Percentiles rank a stretch among this genome's conserved stretches.
phyloP scores from a whole-genome alignment of 2,113 vertebrate genomes.

The Laticauda laticaudata region DNA sequence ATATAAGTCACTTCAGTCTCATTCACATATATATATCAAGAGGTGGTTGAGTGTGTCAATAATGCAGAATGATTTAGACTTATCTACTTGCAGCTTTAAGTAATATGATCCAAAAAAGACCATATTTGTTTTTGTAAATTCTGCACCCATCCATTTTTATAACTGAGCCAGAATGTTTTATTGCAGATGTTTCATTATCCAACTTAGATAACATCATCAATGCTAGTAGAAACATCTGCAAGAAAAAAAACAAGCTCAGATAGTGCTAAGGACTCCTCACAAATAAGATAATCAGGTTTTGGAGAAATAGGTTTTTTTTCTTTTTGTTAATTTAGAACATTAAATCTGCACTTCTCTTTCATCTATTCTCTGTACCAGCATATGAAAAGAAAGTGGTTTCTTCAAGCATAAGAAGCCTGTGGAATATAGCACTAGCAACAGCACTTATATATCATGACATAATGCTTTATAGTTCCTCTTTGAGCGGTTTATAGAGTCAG shows the following conservation, averaged over 20 bases:
- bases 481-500: too few species aligned
- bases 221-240: too few species aligned
- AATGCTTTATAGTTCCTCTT: too few species aligned
- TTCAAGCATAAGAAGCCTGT: background rate
- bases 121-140: too few species aligned
- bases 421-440: background rate
- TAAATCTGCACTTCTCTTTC: background rate
- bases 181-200: too few species aligned
- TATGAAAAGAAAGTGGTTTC: background rate
- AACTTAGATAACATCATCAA: too few species aligned
- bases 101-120: too few species aligned
- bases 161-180: too few species aligned
- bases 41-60: background rate
- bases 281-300: background rate
- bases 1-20: background rate
- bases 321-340: background rate
- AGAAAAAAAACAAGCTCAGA: too few species aligned
- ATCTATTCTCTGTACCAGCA: background rate
- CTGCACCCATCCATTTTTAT: too few species aligned
- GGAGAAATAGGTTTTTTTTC: background rate
- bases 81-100: too few species aligned
- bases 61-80: background rate
- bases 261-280: background rate
- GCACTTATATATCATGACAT: too few species aligned
- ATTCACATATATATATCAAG: background rate